These are phyloP conservation scores for Uropetala carovei DNA, from an alignment of 2,888 invertebrate species.

Conservation along the genomic window DNA sequence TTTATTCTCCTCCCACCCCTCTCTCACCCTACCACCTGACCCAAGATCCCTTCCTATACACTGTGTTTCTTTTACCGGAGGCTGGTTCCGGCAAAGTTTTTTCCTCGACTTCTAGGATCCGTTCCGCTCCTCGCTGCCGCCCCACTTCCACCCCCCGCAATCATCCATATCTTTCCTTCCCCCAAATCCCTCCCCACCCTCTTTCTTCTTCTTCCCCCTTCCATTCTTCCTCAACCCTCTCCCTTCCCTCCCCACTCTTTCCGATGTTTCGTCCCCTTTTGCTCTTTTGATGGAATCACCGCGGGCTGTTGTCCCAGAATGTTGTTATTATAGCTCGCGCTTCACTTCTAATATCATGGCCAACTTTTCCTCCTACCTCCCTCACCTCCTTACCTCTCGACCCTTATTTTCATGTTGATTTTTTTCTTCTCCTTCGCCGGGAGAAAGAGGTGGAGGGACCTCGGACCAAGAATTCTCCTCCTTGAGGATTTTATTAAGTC, in stretches of 20 bases:
- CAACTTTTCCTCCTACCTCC: not conserved
- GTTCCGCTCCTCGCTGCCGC: no score
- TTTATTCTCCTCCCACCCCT: not conserved
- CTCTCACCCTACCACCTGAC: not conserved
- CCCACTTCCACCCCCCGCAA: not conserved
- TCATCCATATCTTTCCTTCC: not conserved
- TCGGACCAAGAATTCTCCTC: not conserved
- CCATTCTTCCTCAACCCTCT: not conserved
- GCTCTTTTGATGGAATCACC: not conserved
- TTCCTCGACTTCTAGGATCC: not conserved
- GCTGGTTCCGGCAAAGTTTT: constrained; percentile 13
- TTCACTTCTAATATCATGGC: constrained; percentile 31
- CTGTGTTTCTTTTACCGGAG: constrained; percentile 2
- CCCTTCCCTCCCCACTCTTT: not conserved
- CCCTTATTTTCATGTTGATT: not conserved
- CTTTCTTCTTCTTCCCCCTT: not conserved
- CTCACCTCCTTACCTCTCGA: not conserved
- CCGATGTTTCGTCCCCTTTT: not conserved
- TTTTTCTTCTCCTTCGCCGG: not conserved
- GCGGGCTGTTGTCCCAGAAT: constrained; percentile 58
- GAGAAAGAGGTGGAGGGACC: not conserved
- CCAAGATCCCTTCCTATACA: not conserved
- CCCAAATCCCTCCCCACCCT: not conserved
- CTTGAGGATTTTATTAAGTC: constrained; percentile 38
- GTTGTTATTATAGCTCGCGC: constrained; percentile 40